Percentiles rank a stretch among this genome's conserved stretches.
Conservation (phyloP, 2,113 vertebrate species). For the Nothobranchius furzeri region DNA sequence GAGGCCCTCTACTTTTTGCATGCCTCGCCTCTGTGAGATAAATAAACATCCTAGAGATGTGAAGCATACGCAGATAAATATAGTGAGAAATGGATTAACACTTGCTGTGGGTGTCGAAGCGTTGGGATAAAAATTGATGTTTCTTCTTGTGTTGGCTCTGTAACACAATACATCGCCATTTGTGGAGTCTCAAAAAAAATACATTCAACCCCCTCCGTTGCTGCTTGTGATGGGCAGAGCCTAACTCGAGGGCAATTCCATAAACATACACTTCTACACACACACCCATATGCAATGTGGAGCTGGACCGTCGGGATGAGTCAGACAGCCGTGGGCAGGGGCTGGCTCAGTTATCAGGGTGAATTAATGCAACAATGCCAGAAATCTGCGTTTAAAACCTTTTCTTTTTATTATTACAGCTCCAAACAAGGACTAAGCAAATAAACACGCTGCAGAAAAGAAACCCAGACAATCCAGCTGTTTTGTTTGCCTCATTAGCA, state of each 20-base stretch:
- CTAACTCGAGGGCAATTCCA: slow-evolving; percentile 64
- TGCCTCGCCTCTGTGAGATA: slow-evolving; percentile 31
- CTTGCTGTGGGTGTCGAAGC: slow-evolving; percentile 12
- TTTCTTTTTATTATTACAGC: slow-evolving; percentile 29
- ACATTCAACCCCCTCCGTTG: slow-evolving; percentile 42
- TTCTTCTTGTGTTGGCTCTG: slow-evolving; percentile 26
- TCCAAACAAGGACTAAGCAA: slow-evolving; percentile 30
- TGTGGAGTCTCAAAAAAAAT: slow-evolving; percentile 49
- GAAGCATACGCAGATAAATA: slow-evolving; percentile 8
- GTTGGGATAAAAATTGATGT: slow-evolving; percentile 32
- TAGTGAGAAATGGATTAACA: slow-evolving; percentile 14
- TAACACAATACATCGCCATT: slow-evolving; percentile 51
- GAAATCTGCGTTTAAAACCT: slow-evolving; percentile 25
- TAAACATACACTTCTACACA: slow-evolving; percentile 55
- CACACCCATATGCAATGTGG: slow-evolving; percentile 25
- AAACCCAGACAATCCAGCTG: slow-evolving; percentile 36
- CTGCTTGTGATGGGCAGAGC: slow-evolving; percentile 30
- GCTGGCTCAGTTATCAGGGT: slow-evolving; percentile 59
- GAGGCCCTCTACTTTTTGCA: slow-evolving; percentile 34
- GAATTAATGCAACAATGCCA: slow-evolving; percentile 57
- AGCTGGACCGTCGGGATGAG: slow-evolving; percentile 61
- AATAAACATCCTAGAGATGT: slow-evolving; percentile 8
- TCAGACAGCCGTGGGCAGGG: slow-evolving; percentile 66
- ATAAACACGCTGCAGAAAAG: slow-evolving; percentile 7
- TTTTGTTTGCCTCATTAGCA: slow-evolving; percentile 48